Percentiles rank a stretch among this genome's conserved stretches.
Conservation (phyloP, 92 coral and sea anemone species). For the Chrysogorgia sp. region DNA sequence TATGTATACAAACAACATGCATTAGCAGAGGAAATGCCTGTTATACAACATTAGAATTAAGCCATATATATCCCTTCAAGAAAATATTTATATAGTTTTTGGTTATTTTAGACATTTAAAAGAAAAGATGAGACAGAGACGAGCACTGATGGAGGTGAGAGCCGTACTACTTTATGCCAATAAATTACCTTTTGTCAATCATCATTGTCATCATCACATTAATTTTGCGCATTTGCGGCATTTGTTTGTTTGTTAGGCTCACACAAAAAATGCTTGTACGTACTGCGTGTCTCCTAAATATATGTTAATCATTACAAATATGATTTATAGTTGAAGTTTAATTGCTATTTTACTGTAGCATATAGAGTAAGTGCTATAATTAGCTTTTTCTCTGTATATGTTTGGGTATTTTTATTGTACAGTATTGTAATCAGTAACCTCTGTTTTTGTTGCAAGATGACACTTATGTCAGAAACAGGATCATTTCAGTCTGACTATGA, state of each 20-base stretch:
- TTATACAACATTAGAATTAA: background rate
- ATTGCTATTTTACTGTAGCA: no score
- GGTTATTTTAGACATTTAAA: conserved; percentile 55
- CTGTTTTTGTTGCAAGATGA: conserved; percentile 58
- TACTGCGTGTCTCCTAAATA: no score
- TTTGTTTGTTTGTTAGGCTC: no score
- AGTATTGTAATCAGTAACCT: background rate
- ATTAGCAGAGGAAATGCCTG: background rate
- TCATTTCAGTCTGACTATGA: conserved; percentile 82
- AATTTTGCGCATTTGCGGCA: background rate
- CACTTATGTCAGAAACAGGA: conserved; percentile 87
- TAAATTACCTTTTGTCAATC: no score
- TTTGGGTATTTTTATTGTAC: no score
- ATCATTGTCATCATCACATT: background rate
- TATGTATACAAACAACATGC: background rate
- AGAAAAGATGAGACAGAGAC: conserved; percentile 90
- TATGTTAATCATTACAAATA: no score
- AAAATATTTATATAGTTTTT: no score
- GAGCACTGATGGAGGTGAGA: conserved; percentile 96
- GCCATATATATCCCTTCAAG: no score
- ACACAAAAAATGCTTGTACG: no score
- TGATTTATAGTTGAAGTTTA: no score
- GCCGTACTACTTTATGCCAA: background rate
- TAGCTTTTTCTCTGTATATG: no score
- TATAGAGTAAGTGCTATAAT: no score